Base-by-base conservation (phyloP, 2,888 invertebrate species). In the Crocallis elinguaria region DNA sequence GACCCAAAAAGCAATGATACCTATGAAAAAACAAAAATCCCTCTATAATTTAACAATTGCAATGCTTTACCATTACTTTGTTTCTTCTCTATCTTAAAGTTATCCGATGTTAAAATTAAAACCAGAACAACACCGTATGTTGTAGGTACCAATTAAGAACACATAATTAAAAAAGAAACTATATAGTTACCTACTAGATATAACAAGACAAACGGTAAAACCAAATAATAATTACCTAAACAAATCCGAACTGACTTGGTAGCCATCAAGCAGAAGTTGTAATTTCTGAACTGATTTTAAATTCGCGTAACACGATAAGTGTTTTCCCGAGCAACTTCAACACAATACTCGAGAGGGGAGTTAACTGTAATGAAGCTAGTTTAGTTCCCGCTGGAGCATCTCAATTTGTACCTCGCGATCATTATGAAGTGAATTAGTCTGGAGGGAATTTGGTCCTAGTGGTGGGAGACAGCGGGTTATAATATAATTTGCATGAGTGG, bases 391-490 rank as follows among this genome's bases (percentile, higher is more conserved):
- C 36, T 44, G 62, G 44, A 53, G 49, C 60, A 36, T 50, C 49
- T 52, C 49, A 56, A 67, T 70, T 64, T 64, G 60, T 66, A 62
- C 42, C 37, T 63, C 58, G 43, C 46, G 67, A 67, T 68, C 66
- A 68, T 67, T 66, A 73, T 62, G 53, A 56, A 57, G 62, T 59
- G 62, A 69, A 72, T 68, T 65, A 67, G 65, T 42, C 25, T 42
- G 66, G 62, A 58, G 62, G 11, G 44, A 14, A 50, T 19, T 16
- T 48, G 65, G 63, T 37, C 0, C 33, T 49, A 55, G 57, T 23
- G 38, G 52, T 6, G 49, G 32, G 8, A 11, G 43, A 29, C 12
- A 42, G 9, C 29, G 39, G 14, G 17, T 23, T 33, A 12, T 30
- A 23, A 23, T 3, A 1, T 23, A 23, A 1, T 3, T 2, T 8